Evolutionary conservation across 2,888 invertebrate genomes (phyloP).

Genomic region (Monoplex corrugatus): DNA sequence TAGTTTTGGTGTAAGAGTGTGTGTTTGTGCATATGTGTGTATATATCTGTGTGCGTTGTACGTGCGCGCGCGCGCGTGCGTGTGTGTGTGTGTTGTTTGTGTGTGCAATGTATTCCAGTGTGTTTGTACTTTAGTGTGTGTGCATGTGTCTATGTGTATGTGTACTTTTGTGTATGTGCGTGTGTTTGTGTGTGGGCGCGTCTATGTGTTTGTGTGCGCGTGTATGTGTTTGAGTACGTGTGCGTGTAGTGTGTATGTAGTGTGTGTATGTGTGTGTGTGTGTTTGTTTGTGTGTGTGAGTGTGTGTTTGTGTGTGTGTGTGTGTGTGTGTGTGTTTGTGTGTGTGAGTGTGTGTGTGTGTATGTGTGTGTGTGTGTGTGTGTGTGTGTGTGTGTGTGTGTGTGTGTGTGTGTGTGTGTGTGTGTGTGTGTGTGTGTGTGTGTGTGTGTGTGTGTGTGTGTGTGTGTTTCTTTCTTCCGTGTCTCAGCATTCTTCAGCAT

Average conservation of each 20-base stretch:
- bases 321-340: neutral
- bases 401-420: slow-evolving; percentile 37
- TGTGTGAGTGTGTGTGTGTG: neutral
- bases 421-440: slow-evolving; percentile 11
- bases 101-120: no score
- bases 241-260: neutral
- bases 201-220: no score
- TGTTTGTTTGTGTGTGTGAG: neutral
- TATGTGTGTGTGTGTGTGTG: neutral
- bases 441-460: neutral
- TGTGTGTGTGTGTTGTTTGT: no score
- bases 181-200: neutral
- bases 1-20: no score
- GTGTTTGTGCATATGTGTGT: no score
- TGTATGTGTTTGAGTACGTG: neutral
- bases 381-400: neutral
- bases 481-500: no score
- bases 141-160: neutral
- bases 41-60: no score
- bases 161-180: neutral
- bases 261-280: neutral
- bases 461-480: no score
- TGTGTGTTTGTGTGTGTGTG: neutral
- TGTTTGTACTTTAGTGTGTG: neutral
- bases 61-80: no score